These are phyloP conservation scores for Hippoglossus stenolepis DNA, from an alignment of 2,113 vertebrate species.

Conservation along the genomic window DNA sequence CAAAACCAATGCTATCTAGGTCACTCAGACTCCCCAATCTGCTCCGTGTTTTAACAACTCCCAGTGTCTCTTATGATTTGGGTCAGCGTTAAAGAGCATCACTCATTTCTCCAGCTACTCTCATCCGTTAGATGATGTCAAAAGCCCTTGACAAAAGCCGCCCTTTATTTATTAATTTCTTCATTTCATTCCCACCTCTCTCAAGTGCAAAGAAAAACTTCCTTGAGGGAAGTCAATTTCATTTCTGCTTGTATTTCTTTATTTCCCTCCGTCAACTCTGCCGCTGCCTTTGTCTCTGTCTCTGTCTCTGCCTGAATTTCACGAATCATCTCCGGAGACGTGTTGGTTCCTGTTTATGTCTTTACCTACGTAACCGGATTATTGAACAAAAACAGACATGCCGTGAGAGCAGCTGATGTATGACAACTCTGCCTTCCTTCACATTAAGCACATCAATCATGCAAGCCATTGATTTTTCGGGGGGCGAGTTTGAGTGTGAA, in stretches of 20 bases:
- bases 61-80: constrained; percentile 81
- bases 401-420: constrained; percentile 45
- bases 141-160: constrained; percentile 69
- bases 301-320: constrained; percentile 17
- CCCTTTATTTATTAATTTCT: constrained; percentile 72
- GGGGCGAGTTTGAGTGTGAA: constrained; percentile 19
- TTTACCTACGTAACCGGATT: constrained; percentile 8
- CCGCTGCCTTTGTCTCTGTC: constrained; percentile 20
- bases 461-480: constrained; percentile 49
- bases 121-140: constrained; percentile 52
- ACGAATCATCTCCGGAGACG: constrained; percentile 39
- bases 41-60: constrained; percentile 50
- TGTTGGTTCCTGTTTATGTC: constrained; percentile 35
- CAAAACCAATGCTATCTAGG: constrained; percentile 82
- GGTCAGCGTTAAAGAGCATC: constrained; percentile 83
- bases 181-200: constrained; percentile 53
- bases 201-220: constrained; percentile 47
- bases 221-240: constrained; percentile 52
- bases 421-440: constrained; percentile 33
- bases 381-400: constrained; percentile 34
- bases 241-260: constrained; percentile 42
- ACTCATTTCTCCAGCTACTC: constrained; percentile 59
- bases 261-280: constrained; percentile 32
- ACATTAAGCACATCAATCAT: constrained; percentile 57
- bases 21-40: constrained; percentile 80